Evolutionary conservation across 2,888 invertebrate species (phyloP), one percentile per base, ranked within the genome.

Genomic region (Mythimna pallens): DNA sequence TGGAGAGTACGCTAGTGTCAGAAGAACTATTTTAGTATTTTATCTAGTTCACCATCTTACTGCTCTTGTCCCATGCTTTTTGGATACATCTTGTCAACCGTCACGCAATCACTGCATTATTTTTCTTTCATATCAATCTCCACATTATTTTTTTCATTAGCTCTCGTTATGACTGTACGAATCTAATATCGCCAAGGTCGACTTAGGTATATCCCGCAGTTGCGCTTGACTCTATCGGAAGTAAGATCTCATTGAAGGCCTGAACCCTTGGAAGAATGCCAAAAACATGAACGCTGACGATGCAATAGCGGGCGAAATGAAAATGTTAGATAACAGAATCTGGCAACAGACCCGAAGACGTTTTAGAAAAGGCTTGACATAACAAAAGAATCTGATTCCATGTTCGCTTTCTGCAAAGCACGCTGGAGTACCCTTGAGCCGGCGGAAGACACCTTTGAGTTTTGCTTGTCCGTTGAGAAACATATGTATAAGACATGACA

Each of bases 351-450:
- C 12, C 20, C 58, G 40, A 34, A 58, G 58, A 59, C 52, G 50
- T 63, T 63, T 81, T 47, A 65, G 58, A 70, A 70, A 81, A 79
- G 58, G 55, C 71, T 82, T 79, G 58, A 79, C 71, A 71, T 65
- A 82, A 79, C 79, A 79, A 79, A 77, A 78, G 78, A 66, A 36
- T 62, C 55, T 62, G 70, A 78, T 63, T 65, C 62, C 40, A 64
- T 67, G 78, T 71, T 82, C 82, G 79, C 79, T 79, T 79, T 82
- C 71, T 65, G 71, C 64, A 78, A 79, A 79, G 78, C 71, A 55
- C 47, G 57, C 36, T 78, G n/a, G 14, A 80, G 78, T 70, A 47
- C 72, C 57, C 78, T 82, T 55, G 71, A 82, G 63, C 25, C 14
- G 65, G 40, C 55, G 54, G 78, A 50, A 77, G 59, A 47, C 30